Conservation (phyloP, 2,797 vertebrate genomes). For the Florisuga fusca region DNA sequence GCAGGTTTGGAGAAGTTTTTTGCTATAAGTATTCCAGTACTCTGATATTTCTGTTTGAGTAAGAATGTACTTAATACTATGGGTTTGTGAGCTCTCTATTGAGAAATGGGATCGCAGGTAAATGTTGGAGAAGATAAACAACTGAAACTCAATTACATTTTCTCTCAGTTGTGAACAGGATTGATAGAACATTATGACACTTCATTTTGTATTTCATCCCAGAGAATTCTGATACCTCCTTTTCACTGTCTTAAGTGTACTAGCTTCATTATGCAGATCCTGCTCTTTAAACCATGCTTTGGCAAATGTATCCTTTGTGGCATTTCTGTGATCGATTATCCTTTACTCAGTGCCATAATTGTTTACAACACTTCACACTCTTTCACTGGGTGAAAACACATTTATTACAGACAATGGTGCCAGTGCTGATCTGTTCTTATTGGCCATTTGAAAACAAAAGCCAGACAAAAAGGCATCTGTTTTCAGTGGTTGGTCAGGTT, state of each 20-base stretch:
- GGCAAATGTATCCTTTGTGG: slow-evolving; percentile 18
- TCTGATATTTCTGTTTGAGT: not conserved
- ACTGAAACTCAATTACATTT: not conserved
- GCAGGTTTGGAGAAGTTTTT: not conserved
- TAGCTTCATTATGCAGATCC: not conserved
- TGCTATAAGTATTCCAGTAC: not conserved
- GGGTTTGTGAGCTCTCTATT: not conserved
- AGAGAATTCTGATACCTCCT: not conserved
- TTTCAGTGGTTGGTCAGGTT: slow-evolving; percentile 49
- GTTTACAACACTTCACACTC: slow-evolving; percentile 49
- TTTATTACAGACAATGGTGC: slow-evolving; percentile 75
- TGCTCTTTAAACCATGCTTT: slow-evolving; percentile 6
- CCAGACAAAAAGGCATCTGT: slow-evolving; percentile 65
- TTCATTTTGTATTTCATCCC: not conserved
- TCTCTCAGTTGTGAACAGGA: not conserved
- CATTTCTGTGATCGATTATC: slow-evolving; percentile 8
- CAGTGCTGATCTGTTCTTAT: slow-evolving; percentile 70
- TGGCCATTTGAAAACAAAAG: slow-evolving; percentile 60
- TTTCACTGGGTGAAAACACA: slow-evolving; percentile 62
- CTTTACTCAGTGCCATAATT: slow-evolving; percentile 49
- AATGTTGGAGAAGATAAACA: slow-evolving; percentile 1
- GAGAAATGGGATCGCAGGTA: not conserved
- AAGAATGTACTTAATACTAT: not conserved
- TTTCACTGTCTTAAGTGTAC: not conserved
- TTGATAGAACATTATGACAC: not conserved